phyloP scores from a whole-genome alignment of 2,113 vertebrate genomes.

The Dromaius novaehollandiae region DNA sequence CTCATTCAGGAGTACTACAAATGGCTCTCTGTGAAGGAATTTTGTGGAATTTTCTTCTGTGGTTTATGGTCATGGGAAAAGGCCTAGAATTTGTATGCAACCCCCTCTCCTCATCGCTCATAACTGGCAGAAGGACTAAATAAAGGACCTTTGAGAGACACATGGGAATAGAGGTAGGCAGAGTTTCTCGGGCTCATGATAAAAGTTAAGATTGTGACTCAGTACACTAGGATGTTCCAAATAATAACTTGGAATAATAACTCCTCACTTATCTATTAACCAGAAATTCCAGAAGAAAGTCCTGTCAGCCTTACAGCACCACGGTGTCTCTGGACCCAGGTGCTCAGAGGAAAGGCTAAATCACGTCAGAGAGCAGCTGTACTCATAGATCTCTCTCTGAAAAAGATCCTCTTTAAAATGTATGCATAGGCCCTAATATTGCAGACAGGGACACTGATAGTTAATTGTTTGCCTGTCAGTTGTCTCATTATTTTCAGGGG shows the following conservation, averaged over 20 bases:
- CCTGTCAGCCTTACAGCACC: background rate
- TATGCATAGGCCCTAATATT: background rate
- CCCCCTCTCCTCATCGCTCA: background rate
- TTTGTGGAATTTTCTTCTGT: background rate
- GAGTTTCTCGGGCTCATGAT: background rate
- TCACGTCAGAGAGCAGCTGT: background rate
- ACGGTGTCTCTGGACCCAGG: background rate
- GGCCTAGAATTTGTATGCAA: background rate
- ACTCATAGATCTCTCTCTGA: background rate
- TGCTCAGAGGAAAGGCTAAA: background rate
- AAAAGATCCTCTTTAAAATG: background rate
- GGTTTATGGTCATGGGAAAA: background rate
- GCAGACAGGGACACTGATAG: background rate
- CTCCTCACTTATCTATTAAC: too few relatives aligned
- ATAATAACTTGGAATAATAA: too few relatives aligned
- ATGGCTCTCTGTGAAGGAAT: background rate
- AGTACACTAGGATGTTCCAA: too few relatives aligned
- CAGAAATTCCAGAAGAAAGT: too few relatives aligned
- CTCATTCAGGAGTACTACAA: background rate
- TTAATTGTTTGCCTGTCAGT: background rate
- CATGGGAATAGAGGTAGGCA: conserved; percentile 21
- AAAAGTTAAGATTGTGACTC: too few relatives aligned
- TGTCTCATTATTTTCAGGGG: background rate
- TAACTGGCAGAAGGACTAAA: background rate
- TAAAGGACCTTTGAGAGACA: conserved; percentile 33